Percentiles rank a stretch among this genome's conserved stretches.
Conservation (phyloP, 1,140 invertebrate species). For the Drosophila athabasca region DNA sequence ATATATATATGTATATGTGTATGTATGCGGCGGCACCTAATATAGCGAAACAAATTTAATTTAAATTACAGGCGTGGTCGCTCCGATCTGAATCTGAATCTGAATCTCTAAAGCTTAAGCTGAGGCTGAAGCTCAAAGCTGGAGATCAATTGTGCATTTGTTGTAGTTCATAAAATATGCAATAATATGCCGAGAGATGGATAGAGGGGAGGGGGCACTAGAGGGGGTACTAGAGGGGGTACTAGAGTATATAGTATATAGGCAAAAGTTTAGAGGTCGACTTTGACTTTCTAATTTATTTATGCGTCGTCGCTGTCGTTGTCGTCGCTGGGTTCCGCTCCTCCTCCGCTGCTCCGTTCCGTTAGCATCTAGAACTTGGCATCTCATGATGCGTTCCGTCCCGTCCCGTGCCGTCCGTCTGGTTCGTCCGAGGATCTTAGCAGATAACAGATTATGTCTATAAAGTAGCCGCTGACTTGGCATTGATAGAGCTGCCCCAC, state of each 20-base stretch:
- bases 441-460: slow-evolving; percentile 44
- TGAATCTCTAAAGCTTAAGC: slow-evolving; percentile 24
- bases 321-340: slow-evolving; percentile 18
- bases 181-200: slow-evolving; percentile 47
- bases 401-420: too few species aligned
- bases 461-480: slow-evolving; percentile 51
- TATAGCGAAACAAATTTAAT: slow-evolving; percentile 82
- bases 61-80: slow-evolving; percentile 82
- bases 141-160: slow-evolving; percentile 42
- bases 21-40: slow-evolving; percentile 73
- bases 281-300: slow-evolving; percentile 81
- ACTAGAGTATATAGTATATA: slow-evolving; percentile 7
- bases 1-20: slow-evolving; percentile 20
- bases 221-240: too few species aligned
- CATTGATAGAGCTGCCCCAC: slow-evolving; percentile 53
- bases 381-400: slow-evolving; percentile 55
- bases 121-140: slow-evolving; percentile 33
- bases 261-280: slow-evolving; percentile 79
- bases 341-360: background rate
- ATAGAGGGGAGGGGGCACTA: slow-evolving; percentile 19
- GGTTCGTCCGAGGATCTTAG: background rate
- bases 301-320: slow-evolving; percentile 65
- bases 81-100: slow-evolving; percentile 36
- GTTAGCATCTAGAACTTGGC: slow-evolving; percentile 12
- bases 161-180: slow-evolving; percentile 78